phyloP scores from a whole-genome alignment of 1,140 invertebrate species.

The Amphibalanus amphitrite region DNA sequence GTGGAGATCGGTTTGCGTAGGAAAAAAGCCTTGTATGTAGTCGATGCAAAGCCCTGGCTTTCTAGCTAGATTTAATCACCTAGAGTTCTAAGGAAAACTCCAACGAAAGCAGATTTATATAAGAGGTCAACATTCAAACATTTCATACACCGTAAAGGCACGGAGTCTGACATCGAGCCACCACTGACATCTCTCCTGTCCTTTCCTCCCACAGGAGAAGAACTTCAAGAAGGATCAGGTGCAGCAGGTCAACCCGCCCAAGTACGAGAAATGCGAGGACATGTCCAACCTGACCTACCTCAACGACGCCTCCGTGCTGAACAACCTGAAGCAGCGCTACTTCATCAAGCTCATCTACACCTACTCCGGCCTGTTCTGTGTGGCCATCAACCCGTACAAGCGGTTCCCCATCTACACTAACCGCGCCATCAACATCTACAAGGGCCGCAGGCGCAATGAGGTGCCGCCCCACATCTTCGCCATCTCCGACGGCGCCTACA shows the following conservation, averaged over 20 bases:
- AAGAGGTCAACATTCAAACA: too few species aligned
- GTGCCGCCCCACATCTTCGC: constrained; percentile 99
- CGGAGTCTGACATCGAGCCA: too few species aligned
- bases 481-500: constrained; percentile 98
- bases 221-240: constrained; percentile 32
- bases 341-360: constrained; percentile 95
- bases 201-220: constrained; percentile 21
- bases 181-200: too few species aligned
- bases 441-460: constrained; percentile 97
- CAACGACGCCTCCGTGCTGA: constrained; percentile 96
- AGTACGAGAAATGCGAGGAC: constrained; percentile 98
- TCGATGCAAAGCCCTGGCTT: too few species aligned
- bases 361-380: constrained; percentile 98
- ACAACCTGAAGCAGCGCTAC: constrained; percentile 97
- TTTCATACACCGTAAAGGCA: too few species aligned
- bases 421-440: constrained; percentile 90
- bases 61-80: too few species aligned
- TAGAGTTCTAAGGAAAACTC: too few species aligned
- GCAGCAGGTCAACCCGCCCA: constrained; percentile 85
- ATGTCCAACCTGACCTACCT: constrained; percentile 99
- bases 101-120: too few species aligned
- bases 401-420: constrained; percentile 96
- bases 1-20: too few species aligned
- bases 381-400: constrained; percentile 99
- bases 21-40: too few species aligned